Evolutionary conservation across 2,113 vertebrate genomes (phyloP).

Genomic region (Myotis davidii): DNA sequence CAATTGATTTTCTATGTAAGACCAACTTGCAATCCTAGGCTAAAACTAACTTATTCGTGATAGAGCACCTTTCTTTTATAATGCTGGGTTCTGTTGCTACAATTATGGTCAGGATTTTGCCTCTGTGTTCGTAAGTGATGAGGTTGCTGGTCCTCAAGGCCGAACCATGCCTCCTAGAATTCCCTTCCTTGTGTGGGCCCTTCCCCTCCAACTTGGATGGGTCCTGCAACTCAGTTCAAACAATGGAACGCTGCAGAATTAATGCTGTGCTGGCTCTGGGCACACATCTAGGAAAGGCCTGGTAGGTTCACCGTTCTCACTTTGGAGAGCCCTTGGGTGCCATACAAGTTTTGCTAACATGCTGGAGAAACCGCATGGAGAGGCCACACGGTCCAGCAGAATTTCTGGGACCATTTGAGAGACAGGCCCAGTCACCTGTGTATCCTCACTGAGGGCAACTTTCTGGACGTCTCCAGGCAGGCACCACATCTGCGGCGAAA

Average conservation of each 20-base stretch:
- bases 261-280: not conserved
- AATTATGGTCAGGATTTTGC: not conserved
- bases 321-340: not conserved
- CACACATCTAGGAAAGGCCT: not conserved
- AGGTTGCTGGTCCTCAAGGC: not conserved
- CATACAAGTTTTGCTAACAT: too few relatives aligned
- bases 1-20: not conserved
- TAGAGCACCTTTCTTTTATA: not conserved
- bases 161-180: rapidly evolving
- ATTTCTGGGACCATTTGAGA: not conserved
- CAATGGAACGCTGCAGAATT: not conserved
- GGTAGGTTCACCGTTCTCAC: not conserved
- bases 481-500: too few relatives aligned
- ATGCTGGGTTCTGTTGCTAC: not conserved
- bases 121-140: not conserved
- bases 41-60: not conserved
- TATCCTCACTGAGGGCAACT: too few relatives aligned
- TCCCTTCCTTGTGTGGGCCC: not conserved
- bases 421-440: not conserved
- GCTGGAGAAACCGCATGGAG: not conserved
- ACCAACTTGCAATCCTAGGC: not conserved
- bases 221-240: not conserved
- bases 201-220: not conserved
- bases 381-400: rapidly evolving
- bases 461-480: not conserved